Evolutionary conservation across 2,113 vertebrate genomes (phyloP).

Genomic region (Corydoras sp.): DNA sequence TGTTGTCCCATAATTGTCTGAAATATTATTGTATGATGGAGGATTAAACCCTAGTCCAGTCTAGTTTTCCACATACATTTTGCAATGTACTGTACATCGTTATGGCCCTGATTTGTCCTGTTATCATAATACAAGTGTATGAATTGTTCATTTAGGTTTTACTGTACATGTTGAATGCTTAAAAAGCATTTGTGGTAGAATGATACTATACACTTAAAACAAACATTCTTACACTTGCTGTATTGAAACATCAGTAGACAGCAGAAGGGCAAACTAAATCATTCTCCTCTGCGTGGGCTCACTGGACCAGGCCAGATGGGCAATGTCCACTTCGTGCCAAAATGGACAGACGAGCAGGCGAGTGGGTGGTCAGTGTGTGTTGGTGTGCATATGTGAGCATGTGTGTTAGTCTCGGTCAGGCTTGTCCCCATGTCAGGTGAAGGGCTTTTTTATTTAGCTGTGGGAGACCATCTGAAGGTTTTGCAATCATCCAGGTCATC

Average conservation of each 20-base stretch:
- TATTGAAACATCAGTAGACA: slow-evolving; percentile 51
- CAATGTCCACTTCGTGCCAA: slow-evolving; percentile 75
- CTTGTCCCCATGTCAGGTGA: slow-evolving; percentile 71
- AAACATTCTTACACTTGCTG: slow-evolving; percentile 5
- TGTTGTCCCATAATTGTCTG: too few relatives aligned
- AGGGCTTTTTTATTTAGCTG: slow-evolving; percentile 78
- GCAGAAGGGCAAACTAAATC: slow-evolving; percentile 56
- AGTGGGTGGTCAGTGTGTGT: slow-evolving; percentile 25
- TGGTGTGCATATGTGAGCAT: slow-evolving; percentile 12
- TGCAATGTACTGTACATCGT: too few relatives aligned
- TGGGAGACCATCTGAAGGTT: slow-evolving; percentile 71
- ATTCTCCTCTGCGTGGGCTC: slow-evolving; percentile 47
- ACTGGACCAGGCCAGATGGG: slow-evolving; percentile 72
- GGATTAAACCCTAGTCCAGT: too few relatives aligned
- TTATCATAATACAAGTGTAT: too few relatives aligned
- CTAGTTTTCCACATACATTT: too few relatives aligned
- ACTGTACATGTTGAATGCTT: too few relatives aligned
- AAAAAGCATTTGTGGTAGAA: too few relatives aligned
- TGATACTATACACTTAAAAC: not conserved
- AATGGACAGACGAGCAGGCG: slow-evolving; percentile 68
- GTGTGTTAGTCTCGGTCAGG: slow-evolving; percentile 1
- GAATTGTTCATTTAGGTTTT: too few relatives aligned
- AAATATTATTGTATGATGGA: too few relatives aligned
- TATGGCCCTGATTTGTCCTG: too few relatives aligned
- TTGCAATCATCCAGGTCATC: not conserved